Percentiles rank a stretch among this genome's conserved stretches.
Evolutionary conservation across 2,797 vertebrate genomes (phyloP).

Genomic region (Thunnus albacares): DNA sequence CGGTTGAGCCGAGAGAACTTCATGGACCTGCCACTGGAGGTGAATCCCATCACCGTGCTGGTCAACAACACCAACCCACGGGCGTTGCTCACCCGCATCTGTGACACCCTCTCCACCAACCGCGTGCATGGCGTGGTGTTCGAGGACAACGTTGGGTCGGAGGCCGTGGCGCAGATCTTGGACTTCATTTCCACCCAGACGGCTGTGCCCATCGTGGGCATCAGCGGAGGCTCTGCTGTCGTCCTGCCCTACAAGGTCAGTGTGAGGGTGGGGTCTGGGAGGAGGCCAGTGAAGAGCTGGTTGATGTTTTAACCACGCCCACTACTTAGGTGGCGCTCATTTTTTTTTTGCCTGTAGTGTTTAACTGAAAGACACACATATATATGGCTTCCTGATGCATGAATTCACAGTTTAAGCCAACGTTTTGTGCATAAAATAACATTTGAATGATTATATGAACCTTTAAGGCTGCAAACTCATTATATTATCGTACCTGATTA

Average conservation of each 20-base stretch:
- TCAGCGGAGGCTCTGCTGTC: slow-evolving; percentile 95
- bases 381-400: too few relatives aligned
- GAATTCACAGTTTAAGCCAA: background rate
- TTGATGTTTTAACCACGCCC: background rate
- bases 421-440: too few relatives aligned
- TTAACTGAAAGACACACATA: too few relatives aligned
- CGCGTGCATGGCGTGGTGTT: slow-evolving; percentile 95
- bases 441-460: too few relatives aligned
- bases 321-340: background rate
- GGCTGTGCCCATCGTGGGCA: slow-evolving; percentile 94
- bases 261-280: background rate
- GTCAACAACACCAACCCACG: slow-evolving; percentile 97
- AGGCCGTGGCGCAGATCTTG: slow-evolving; percentile 96
- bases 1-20: slow-evolving; percentile 94
- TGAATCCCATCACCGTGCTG: slow-evolving; percentile 94
- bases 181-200: slow-evolving; percentile 97
- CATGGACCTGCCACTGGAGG: slow-evolving; percentile 95
- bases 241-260: slow-evolving; percentile 97
- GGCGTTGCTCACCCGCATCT: slow-evolving; percentile 94
- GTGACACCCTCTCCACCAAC: slow-evolving; percentile 91
- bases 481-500: background rate
- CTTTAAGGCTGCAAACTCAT: too few relatives aligned
- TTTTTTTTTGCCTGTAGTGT: too few relatives aligned
- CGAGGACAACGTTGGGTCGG: slow-evolving; percentile 95
- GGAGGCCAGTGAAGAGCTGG: background rate